Conservation (phyloP, 2,888 invertebrate genomes). For the Drosophila engyochracea region DNA sequence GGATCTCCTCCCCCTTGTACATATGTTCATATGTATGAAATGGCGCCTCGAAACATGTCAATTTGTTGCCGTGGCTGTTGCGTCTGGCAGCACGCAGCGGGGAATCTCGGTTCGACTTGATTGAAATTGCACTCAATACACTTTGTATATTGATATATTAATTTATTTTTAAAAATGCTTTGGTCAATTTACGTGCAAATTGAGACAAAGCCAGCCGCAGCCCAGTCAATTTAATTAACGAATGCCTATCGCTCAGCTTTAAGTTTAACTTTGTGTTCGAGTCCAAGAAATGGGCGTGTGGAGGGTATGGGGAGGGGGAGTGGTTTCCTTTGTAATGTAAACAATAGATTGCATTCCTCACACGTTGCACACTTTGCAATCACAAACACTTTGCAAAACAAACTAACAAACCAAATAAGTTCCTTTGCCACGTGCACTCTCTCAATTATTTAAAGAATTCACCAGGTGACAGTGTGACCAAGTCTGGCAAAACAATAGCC, state of each 20-base stretch:
- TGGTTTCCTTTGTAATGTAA: conserved; percentile 30
- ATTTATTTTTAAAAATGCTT: conserved; percentile 72
- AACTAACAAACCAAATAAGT: conserved; percentile 24
- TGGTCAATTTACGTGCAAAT: conserved; percentile 72
- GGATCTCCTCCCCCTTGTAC: conserved; percentile 29
- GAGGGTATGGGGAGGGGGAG: not conserved
- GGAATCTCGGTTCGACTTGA: conserved; percentile 72
- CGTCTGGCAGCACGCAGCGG: conserved; percentile 68
- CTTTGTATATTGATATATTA: conserved; percentile 80
- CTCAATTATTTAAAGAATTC: conserved; percentile 19
- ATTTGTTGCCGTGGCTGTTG: conserved; percentile 60
- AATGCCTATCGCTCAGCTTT: conserved; percentile 25
- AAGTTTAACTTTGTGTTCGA: conserved; percentile 18
- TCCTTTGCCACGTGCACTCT: conserved; percentile 12
- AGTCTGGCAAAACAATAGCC: not conserved
- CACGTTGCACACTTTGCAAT: conserved; percentile 22
- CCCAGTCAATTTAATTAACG: conserved; percentile 51
- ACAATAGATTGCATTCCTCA: conserved; percentile 43
- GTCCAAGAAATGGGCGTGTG: not conserved
- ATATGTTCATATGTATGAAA: conserved; percentile 23
- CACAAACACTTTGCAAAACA: conserved; percentile 31
- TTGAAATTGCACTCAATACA: conserved; percentile 75
- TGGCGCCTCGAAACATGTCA: conserved; percentile 73
- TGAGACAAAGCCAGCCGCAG: conserved; percentile 63
- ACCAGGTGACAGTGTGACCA: conserved; percentile 5